A percentile compares a stretch with the other conserved stretches of the same genome.
These are phyloP conservation scores for Diplolepis rosae DNA, from an alignment of 2,888 invertebrate genomes.

Conservation along the genomic window DNA sequence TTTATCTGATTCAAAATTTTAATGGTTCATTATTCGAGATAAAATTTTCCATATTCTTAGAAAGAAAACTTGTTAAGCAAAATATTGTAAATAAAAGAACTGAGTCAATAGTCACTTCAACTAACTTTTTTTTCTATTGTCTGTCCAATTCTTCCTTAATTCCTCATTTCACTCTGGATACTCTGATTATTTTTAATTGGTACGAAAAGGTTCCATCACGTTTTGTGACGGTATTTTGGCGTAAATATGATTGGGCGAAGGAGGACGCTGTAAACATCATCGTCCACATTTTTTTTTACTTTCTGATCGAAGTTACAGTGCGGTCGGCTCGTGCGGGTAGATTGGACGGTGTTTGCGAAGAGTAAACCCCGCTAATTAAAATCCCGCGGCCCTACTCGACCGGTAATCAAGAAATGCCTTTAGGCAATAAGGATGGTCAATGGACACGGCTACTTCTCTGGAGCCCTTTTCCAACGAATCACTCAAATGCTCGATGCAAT, in stretches of 20 bases:
- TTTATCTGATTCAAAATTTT: no score
- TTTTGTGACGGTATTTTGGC: not conserved
- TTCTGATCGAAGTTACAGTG: constrained; percentile 42
- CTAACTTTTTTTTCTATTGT: no score
- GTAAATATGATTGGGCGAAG: not conserved
- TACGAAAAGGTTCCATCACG: no score
- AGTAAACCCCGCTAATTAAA: constrained; percentile 73
- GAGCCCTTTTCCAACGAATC: constrained; percentile 41
- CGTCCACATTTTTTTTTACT: constrained; percentile 15
- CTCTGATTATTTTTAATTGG: no score
- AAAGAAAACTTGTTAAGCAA: no score
- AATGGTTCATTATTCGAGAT: no score
- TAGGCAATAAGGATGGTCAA: constrained; percentile 68
- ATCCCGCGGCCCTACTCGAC: constrained; percentile 66
- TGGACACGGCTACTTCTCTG: constrained; percentile 51
- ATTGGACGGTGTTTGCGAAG: constrained; percentile 67
- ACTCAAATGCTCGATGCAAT: constrained; percentile 45
- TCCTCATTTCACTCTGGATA: no score
- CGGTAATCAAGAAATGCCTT: constrained; percentile 71
- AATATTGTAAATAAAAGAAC: no score
- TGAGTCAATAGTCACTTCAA: no score
- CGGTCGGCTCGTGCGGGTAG: constrained; percentile 51
- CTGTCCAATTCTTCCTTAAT: no score
- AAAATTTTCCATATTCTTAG: no score
- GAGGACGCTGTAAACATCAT: constrained; percentile 14